Conservation (phyloP, 2,797 vertebrate genomes). For the Periparus ater region DNA sequence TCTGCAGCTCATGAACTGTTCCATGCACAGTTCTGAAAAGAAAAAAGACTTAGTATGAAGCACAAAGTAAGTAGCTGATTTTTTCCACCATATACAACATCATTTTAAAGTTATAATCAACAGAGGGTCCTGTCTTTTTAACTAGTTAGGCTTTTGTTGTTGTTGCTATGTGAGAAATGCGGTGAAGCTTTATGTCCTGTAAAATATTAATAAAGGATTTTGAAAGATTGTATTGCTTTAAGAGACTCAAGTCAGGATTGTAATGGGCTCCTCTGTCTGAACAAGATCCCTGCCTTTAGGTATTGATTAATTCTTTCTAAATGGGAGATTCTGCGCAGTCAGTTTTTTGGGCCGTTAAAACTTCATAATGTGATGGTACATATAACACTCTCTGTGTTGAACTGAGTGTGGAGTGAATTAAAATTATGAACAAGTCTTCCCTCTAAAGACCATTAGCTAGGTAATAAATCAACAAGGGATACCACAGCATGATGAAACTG, state of each 20-base stretch:
- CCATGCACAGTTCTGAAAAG: background rate
- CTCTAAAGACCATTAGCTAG: conserved; percentile 33
- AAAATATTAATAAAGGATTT: background rate
- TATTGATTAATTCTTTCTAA: conserved; percentile 32
- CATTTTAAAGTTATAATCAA: background rate
- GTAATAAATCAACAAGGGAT: conserved; percentile 55
- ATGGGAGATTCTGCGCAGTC: conserved; percentile 30
- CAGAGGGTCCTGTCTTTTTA: background rate
- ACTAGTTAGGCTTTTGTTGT: background rate
- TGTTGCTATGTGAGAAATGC: background rate
- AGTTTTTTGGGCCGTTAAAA: background rate
- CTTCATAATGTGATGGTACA: background rate
- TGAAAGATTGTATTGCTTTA: background rate
- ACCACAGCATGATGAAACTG: conserved; percentile 37
- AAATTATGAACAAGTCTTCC: conserved; percentile 58
- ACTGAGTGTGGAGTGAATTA: conserved; percentile 28
- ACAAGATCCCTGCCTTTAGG: background rate
- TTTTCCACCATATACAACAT: background rate
- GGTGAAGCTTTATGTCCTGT: background rate
- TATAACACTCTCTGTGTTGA: background rate
- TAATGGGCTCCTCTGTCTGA: background rate
- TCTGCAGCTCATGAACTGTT: background rate
- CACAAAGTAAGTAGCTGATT: background rate
- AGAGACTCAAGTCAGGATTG: background rate
- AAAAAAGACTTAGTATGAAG: background rate